These are phyloP conservation scores for Bombus polaris DNA, from an alignment of 1,140 invertebrate species.

Conservation along the genomic window DNA sequence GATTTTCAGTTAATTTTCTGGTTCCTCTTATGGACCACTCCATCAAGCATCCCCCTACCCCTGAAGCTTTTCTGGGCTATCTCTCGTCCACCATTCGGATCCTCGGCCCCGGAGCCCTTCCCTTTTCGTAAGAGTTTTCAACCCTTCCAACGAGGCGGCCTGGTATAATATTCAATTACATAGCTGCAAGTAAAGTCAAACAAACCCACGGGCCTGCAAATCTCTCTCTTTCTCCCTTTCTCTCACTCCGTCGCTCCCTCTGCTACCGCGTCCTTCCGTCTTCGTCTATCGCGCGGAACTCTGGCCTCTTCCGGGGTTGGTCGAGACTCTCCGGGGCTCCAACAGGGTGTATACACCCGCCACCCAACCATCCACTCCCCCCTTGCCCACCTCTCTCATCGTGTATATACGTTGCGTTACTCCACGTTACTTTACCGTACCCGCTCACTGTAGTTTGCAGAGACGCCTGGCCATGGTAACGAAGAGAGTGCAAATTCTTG, in stretches of 20 bases:
- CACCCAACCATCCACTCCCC: conserved; percentile 1
- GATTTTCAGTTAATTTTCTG: conserved; percentile 74
- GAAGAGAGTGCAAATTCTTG: conserved; percentile 70
- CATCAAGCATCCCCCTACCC: conserved; percentile 56
- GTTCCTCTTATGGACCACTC: conserved; percentile 68
- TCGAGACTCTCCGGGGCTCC: conserved; percentile 45
- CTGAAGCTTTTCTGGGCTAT: conserved; percentile 55
- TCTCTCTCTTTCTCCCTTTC: conserved; percentile 53
- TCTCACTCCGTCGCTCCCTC: conserved; percentile 51
- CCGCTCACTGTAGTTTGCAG: conserved; percentile 63
- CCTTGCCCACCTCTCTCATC: conserved; percentile 29
- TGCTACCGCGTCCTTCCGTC: conserved; percentile 5
- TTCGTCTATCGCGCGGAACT: conserved; percentile 14
- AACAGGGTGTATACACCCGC: conserved; percentile 60
- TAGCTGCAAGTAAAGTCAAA: conserved; percentile 77
- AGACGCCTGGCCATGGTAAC: conserved; percentile 64
- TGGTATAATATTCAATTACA: conserved; percentile 79
- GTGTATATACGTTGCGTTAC: conserved; percentile 64
- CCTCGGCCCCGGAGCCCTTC: conserved; percentile 60
- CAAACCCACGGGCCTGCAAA: conserved; percentile 71
- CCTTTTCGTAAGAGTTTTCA: conserved; percentile 73
- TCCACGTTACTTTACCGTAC: conserved; percentile 64
- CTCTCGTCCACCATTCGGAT: conserved; percentile 67
- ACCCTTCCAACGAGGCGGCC: conserved; percentile 71
- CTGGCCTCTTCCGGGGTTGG: conserved; percentile 57